These are phyloP conservation scores for Tachycineta bicolor DNA, from an alignment of 2,113 vertebrate genomes.

Conservation along the genomic window DNA sequence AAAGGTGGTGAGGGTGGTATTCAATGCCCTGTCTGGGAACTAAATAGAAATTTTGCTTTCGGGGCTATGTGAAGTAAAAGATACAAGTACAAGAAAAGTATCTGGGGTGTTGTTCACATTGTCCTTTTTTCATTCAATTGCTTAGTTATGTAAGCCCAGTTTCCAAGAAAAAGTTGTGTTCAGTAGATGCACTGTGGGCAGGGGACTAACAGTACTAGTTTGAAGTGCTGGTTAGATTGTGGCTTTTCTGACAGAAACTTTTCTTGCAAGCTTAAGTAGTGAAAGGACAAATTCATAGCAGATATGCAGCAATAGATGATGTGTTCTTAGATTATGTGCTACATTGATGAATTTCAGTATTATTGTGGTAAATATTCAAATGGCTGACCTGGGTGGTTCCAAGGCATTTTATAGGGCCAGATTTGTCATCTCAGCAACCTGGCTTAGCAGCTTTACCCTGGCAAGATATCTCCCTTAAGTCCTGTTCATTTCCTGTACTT, in stretches of 20 bases:
- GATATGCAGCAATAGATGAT: neutral
- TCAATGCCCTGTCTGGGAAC: neutral
- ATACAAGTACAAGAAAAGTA: neutral
- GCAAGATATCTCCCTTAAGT: neutral
- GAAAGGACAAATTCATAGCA: neutral
- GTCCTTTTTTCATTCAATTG: neutral
- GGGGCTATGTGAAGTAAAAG: neutral
- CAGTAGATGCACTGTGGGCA: too few relatives aligned
- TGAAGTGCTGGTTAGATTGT: neutral
- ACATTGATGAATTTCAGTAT: neutral
- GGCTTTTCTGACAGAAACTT: neutral
- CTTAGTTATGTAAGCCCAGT: neutral
- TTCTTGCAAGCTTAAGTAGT: neutral
- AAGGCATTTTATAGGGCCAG: neutral
- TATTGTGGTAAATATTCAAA: neutral
- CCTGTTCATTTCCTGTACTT: neutral
- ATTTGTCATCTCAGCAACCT: neutral
- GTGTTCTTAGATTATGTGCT: neutral
- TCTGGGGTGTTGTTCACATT: neutral
- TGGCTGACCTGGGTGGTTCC: rapidly evolving
- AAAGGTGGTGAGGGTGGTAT: neutral
- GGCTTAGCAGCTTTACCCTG: neutral
- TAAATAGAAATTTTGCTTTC: neutral
- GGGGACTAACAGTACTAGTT: neutral
- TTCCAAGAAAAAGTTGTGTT: neutral